Evolutionary conservation across 2,797 vertebrate genomes (phyloP), one percentile per base, ranked within the genome.

Genomic region (Pteropus rufus): DNA sequence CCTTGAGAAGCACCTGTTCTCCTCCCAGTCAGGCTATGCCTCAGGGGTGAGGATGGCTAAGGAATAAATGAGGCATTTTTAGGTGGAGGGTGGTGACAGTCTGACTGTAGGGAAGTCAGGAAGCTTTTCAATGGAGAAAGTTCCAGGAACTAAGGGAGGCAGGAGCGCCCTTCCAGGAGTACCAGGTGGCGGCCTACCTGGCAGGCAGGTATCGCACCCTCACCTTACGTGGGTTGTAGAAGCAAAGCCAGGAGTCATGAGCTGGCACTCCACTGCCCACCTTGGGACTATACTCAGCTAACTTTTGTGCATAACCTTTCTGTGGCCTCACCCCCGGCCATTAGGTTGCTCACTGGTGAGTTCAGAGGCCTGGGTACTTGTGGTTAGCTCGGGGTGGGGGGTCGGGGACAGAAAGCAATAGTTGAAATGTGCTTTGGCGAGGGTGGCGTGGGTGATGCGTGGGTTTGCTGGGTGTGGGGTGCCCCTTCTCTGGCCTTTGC

Each of bases 1-100:
- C 46, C n/a, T 60, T 18, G 52, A 29, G 75, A 23, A 54, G 1
- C 12, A 5, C 23, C 21, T 11, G 49, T 16, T 2, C 0, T 49
- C 24, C 75, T 29, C 39, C 26, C 26, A 2, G 2, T 8, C 2
- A 0, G 24, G 24, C 26, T 60, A 10, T 39, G 52, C 39, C 10
- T 62, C 49, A 3, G 14, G 41, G 19, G 21, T 26, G 10, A 41
- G 54, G 49, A 34, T 0, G 0, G 2, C 16, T 26, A 7, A 41
- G 5, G 5, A 80, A 24, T 11, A 34, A 4, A 15, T 5, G 41
- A n/a, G 87, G 34, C 31, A 3, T 26, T 46, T 46, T 26, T 9
- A 10, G 70, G 46, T 10, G 44, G 54, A 16, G 34, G 4, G 15
- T 44, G 26, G 15, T 3, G 5, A 44, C 10, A 21, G 11, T 24